Evolutionary conservation across 2,888 invertebrate genomes (phyloP), one percentile per base, ranked within the genome.

Genomic region (Sinelater perroti): DNA sequence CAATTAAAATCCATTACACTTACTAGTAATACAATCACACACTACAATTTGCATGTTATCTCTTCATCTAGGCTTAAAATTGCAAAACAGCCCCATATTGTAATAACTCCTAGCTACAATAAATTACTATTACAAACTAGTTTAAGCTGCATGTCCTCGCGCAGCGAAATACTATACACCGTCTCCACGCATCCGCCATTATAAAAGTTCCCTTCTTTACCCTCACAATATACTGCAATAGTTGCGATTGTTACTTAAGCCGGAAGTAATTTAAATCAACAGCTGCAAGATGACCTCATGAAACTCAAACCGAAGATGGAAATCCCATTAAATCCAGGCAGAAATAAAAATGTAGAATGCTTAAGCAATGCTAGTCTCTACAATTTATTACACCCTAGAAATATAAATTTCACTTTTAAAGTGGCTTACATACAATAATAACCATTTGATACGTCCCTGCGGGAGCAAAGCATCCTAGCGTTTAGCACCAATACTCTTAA

Each of bases 1-100:
- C 8, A 36, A 36, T 36, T 18, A 18, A 18, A 33, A 3, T 33
- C 33, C 5, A 16, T 30, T 35, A 24, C 40, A 45, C 42, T 21
- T 44, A 45, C 26, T 53, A 53, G 28, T 44, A 44, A 44, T 53
- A 53, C 45, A 45, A 53, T 45, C 53, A 33, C 42, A 53, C 51
- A 20, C 40, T 51, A 51, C 30, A 30, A 8, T 20, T 35, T 49
- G 38, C 42, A 44, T 40, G 13, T 18, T 50, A 40, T 42, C 42
- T n/a, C 24, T 24, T 20, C 47, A 24, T 20, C 8, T 18, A 47
- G 8, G n/a, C 16, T 30, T n/a, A 7, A 40, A 51, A 52, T 52
- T 42, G 42, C 42, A 21, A 35, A 53, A 53, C 45, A 42, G 42
- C 52, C 42, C 51, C 31, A 49, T 38, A 31, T 44, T 52, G 24